Evolutionary conservation across 2,797 vertebrate genomes (phyloP).

Genomic region (Pseudocheirus occidentalis): DNA sequence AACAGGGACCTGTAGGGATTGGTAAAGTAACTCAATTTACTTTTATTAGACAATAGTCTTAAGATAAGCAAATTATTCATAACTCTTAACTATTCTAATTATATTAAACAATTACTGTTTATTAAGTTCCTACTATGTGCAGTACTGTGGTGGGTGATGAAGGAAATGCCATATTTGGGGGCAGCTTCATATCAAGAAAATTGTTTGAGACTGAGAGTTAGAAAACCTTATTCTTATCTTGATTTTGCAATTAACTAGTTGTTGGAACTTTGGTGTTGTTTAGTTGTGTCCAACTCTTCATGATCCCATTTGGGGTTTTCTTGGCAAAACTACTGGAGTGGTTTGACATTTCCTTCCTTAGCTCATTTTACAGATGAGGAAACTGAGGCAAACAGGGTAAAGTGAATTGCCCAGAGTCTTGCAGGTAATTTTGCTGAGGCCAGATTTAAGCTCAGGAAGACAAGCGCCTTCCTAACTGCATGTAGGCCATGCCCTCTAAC

Average conservation of each 20-base stretch:
- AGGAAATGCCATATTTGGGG: neutral
- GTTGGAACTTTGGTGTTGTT: neutral
- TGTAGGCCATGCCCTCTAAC: neutral
- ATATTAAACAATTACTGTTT: neutral
- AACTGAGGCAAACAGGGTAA: neutral
- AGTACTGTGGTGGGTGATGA: neutral
- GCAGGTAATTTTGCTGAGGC: neutral
- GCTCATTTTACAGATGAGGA: neutral
- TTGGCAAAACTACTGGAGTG: neutral
- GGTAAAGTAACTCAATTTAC: neutral
- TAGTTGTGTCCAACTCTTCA: neutral
- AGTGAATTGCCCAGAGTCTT: too few species aligned
- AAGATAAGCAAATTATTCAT: neutral
- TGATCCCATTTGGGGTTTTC: neutral
- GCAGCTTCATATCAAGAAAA: neutral
- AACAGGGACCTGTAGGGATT: neutral
- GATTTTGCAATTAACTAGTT: neutral
- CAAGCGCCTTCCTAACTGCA: neutral
- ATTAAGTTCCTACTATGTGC: neutral
- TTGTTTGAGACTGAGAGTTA: neutral
- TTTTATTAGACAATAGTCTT: neutral
- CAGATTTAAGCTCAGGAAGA: neutral
- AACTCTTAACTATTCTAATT: neutral
- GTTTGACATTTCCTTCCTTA: neutral
- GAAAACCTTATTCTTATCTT: neutral